A percentile compares a stretch with the other conserved stretches of the same genome.
Conservation (phyloP, 2,113 vertebrate species). For the Vireo altiloquus region DNA sequence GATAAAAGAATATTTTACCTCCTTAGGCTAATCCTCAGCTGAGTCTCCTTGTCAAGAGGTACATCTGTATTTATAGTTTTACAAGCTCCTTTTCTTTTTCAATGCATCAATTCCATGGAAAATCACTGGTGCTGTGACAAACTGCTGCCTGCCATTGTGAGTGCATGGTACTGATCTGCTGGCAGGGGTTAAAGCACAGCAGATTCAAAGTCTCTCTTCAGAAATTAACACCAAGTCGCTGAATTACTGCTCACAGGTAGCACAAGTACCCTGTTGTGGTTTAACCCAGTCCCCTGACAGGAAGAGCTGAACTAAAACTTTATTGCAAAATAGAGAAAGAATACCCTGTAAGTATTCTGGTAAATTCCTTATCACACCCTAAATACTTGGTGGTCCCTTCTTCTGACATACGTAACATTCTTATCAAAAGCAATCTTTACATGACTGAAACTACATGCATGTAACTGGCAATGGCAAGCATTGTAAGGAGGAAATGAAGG, state of each 20-base stretch:
- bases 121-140: background rate
- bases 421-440: background rate
- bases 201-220: background rate
- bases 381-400: background rate
- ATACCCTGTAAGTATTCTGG: background rate
- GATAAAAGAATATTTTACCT: background rate
- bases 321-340: background rate
- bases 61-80: background rate
- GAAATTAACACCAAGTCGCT: background rate
- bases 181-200: background rate
- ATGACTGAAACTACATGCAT: background rate
- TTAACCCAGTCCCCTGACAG: background rate
- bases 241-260: background rate
- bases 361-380: background rate
- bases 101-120: background rate
- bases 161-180: background rate
- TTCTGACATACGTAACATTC: background rate
- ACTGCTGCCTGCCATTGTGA: background rate
- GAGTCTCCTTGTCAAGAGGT: background rate
- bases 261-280: background rate
- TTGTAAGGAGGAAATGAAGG: background rate
- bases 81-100: background rate
- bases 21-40: background rate
- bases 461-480: background rate
- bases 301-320: background rate